A percentile compares a stretch with the other conserved stretches of the same genome.
Conservation (phyloP, 2,797 vertebrate genomes). For the Gastrophryne carolinensis region DNA sequence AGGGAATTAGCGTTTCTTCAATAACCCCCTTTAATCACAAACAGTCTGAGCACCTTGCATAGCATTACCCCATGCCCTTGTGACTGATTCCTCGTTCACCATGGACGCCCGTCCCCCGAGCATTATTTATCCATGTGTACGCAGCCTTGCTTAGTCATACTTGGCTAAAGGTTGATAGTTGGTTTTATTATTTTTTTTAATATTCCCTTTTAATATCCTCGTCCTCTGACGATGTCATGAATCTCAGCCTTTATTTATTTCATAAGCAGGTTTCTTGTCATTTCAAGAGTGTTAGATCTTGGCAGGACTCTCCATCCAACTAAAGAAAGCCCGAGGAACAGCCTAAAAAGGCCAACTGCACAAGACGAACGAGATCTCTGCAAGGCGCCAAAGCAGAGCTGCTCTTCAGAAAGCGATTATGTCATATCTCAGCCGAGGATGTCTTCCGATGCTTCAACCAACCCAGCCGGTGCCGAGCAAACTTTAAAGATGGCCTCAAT, state of each 20-base stretch:
- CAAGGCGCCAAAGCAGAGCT: conserved; percentile 12
- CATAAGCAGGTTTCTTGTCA: conserved; percentile 23
- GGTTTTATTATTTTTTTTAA: too few species aligned
- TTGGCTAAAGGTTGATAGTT: too few species aligned
- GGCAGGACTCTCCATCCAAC: conserved; percentile 9
- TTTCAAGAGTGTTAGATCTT: conserved; percentile 10
- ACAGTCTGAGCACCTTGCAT: too few species aligned
- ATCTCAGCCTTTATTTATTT: conserved; percentile 25
- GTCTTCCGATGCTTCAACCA: background rate
- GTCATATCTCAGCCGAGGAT: background rate
- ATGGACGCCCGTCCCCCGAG: too few species aligned
- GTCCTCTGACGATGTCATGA: background rate
- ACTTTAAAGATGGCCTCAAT: background rate
- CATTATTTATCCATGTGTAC: too few species aligned
- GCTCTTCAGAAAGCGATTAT: background rate
- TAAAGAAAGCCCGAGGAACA: conserved; percentile 14
- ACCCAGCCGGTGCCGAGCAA: too few species aligned
- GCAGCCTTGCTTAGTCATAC: too few species aligned
- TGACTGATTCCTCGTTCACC: too few species aligned
- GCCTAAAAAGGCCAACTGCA: conserved; percentile 44
- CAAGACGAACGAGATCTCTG: conserved; percentile 1
- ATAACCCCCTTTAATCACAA: too few species aligned
- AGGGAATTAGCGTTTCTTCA: too few species aligned
- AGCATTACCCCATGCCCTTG: too few species aligned
- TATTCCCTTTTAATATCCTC: background rate